Evolutionary conservation across 2,888 invertebrate species (phyloP), one percentile per base, ranked within the genome.

Genomic region (Rotaria socialis): DNA sequence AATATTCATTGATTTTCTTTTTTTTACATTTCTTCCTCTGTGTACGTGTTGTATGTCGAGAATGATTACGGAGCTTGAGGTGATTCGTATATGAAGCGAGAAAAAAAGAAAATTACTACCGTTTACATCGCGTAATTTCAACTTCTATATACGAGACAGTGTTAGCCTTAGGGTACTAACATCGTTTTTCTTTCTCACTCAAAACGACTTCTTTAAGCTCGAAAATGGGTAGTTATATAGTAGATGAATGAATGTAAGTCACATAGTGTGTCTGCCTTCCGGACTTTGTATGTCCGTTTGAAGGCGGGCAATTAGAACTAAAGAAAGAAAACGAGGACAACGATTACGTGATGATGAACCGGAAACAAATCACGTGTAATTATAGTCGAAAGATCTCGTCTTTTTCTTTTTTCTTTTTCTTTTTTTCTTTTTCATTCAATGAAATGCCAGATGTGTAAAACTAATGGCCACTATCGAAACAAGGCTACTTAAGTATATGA

Each of bases 241-340:
- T 11, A 60, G 58, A 27, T 60, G 58, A 60, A 60, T 60, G 58
- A 27, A 60, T 60, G 58, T 60, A 60, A 60, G 58, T 60, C 58
- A 27, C 24, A 60, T 24, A 60, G n/a, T 60, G 27, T 60, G 58
- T 60, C 58, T 60, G 58, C 58, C 58, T 60, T 60, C 58, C 58
- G 58, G 58, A 8, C 58, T 60, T 60, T 27, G 58, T 60, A 27
- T 60, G 58, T 60, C 58, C 58, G 58, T 60, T 60, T 60, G 8
- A 60, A 60, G 58, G 58, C 58, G 58, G 58, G 58, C 58, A 60
- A 60, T 60, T 60, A 60, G 58, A 60, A 60, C n/a, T 60, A 60
- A 60, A 60, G 58, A 60, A 60, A 60, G 27, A 27, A 27, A 58
- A 24, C 4, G 55, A 11, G 14, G 24, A 60, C n/a, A 27, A 60